Evolutionary conservation across 2,888 invertebrate species (phyloP).

Genomic region (Agrochola litura): DNA sequence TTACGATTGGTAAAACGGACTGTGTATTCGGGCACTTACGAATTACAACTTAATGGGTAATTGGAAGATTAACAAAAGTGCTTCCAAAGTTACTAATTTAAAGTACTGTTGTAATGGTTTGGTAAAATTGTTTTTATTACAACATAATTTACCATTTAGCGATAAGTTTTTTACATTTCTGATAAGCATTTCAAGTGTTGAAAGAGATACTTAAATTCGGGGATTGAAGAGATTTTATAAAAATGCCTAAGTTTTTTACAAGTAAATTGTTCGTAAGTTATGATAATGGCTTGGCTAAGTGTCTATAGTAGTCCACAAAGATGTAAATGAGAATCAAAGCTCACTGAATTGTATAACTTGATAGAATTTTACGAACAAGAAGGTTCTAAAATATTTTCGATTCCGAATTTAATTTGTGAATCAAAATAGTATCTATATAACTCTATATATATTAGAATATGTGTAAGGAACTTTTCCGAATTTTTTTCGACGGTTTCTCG

Average conservation of each 20-base stretch:
- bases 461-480: too few species aligned
- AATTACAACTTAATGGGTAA: background rate
- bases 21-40: constrained; percentile 23
- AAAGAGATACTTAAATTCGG: background rate
- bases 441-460: background rate
- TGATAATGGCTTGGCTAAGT: constrained; percentile 30
- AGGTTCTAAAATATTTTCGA: background rate
- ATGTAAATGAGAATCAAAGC: constrained; percentile 18
- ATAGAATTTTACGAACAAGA: constrained; percentile 17
- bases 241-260: constrained; percentile 23
- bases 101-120: constrained; percentile 5
- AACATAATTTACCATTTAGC: background rate
- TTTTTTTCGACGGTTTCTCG: background rate
- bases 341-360: constrained; percentile 23
- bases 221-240: constrained; percentile 23
- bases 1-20: background rate
- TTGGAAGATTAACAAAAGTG: background rate
- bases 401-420: background rate
- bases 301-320: constrained; percentile 15
- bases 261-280: constrained; percentile 42
- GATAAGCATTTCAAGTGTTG: background rate
- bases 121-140: background rate
- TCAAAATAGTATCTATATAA: background rate
- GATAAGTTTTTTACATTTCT: constrained; percentile 1
- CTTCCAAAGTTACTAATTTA: background rate